A percentile compares a stretch with the other conserved stretches of the same genome.
Conservation (phyloP, 2,797 vertebrate species). For the Enteromius argenteus region DNA sequence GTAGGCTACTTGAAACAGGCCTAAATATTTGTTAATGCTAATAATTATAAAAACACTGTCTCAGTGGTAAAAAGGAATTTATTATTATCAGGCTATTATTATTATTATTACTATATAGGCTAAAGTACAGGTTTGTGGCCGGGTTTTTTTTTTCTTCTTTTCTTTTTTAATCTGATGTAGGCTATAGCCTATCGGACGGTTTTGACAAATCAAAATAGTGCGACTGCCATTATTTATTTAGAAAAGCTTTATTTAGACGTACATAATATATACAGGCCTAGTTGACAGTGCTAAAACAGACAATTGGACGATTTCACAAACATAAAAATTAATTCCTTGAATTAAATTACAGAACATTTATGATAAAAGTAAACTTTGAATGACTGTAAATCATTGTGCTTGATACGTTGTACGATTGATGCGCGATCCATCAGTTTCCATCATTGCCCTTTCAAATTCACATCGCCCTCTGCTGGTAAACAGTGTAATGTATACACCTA, state of each 20-base stretch:
- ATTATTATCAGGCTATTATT: neutral
- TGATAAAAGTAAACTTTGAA: neutral
- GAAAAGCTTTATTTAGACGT: neutral
- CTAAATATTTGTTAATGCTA: neutral
- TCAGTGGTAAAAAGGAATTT: neutral
- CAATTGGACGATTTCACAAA: neutral
- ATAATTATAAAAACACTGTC: neutral
- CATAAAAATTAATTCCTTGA: neutral
- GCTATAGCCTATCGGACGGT: no score
- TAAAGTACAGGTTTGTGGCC: neutral
- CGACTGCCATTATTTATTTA: neutral
- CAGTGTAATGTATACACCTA: neutral
- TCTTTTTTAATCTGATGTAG: neutral
- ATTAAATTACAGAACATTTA: neutral
- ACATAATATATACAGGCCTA: neutral
- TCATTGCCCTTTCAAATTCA: neutral
- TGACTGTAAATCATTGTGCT: neutral
- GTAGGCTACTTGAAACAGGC: no score
- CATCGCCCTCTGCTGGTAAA: slow-evolving; percentile 41
- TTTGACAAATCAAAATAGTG: neutral
- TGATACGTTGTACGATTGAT: neutral
- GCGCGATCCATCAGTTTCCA: neutral
- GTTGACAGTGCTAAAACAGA: neutral
- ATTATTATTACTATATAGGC: neutral
- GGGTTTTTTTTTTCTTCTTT: neutral